Percentiles rank a stretch among this genome's conserved stretches.
Evolutionary conservation across 2,888 invertebrate genomes (phyloP).

Genomic region (Caradrina kadenii): DNA sequence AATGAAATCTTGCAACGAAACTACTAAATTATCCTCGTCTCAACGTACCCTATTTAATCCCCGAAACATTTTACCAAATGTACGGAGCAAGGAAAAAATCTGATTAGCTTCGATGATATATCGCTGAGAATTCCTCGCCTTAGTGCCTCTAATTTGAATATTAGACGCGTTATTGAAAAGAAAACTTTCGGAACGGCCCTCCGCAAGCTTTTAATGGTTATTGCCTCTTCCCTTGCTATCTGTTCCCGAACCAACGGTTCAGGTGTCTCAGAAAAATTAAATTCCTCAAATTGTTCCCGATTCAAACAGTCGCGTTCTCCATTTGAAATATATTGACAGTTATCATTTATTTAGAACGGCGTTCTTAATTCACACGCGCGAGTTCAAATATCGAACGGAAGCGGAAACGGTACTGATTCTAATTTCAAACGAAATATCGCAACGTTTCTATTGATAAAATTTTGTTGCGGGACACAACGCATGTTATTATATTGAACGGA

Average conservation of each 20-base stretch:
- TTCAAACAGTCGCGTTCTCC: conserved; percentile 47
- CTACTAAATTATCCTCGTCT: conserved; percentile 73
- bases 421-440: conserved; percentile 89
- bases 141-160: conserved; percentile 89
- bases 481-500: conserved; percentile 88
- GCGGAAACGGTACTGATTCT: conserved; percentile 90
- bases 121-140: conserved; percentile 85
- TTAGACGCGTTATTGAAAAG: conserved; percentile 91
- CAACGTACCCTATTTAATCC: conserved; percentile 80
- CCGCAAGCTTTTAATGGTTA: conserved; percentile 88
- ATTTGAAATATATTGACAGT: conserved; percentile 71
- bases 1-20: conserved; percentile 68
- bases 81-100: conserved; percentile 80
- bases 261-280: conserved; percentile 67
- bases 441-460: conserved; percentile 89
- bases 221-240: conserved; percentile 83
- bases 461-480: conserved; percentile 80
- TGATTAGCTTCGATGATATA: conserved; percentile 89
- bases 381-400: conserved; percentile 89
- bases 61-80: conserved; percentile 80
- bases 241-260: conserved; percentile 72
- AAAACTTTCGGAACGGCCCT: conserved; percentile 87
- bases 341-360: conserved; percentile 81
- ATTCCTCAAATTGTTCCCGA: conserved; percentile 46
- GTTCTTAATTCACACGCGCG: conserved; percentile 85